Evolutionary conservation across 2,797 vertebrate genomes (phyloP).

Genomic region (Simalia tracyae): DNA sequence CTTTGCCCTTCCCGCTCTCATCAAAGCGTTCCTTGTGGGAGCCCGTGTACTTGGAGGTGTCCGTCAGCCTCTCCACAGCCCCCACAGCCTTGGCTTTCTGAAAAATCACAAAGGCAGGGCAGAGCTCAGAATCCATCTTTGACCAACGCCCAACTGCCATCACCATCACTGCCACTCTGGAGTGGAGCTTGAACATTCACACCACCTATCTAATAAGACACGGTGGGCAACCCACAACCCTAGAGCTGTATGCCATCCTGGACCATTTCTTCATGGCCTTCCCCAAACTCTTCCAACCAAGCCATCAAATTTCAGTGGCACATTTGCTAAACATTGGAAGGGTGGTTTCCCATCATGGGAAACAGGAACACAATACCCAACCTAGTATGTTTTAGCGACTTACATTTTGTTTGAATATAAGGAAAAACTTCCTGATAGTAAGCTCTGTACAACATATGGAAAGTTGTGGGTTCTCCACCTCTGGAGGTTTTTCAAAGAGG

Average conservation of each 20-base stretch:
- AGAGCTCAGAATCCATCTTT: rapidly evolving
- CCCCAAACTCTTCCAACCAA: background rate
- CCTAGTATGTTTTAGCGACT: background rate
- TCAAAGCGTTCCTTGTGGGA: constrained; percentile 95
- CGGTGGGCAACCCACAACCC: background rate
- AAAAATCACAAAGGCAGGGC: background rate
- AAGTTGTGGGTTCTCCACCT: background rate
- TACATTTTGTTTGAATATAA: background rate
- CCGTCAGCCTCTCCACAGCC: constrained; percentile 88
- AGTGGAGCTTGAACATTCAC: background rate
- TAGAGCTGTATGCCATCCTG: background rate
- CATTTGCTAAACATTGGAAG: background rate
- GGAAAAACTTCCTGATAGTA: background rate
- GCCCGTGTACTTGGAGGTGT: constrained; percentile 91
- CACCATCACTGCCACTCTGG: background rate
- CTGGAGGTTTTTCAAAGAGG: background rate
- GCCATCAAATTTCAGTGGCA: background rate
- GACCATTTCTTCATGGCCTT: background rate
- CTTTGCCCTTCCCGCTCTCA: constrained; percentile 85
- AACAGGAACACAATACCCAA: background rate
- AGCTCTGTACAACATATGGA: background rate
- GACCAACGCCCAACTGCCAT: background rate
- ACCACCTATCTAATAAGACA: rapidly evolving
- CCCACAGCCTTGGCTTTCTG: constrained; percentile 87
- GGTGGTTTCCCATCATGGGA: background rate